Evolutionary conservation across 2,888 invertebrate genomes (phyloP), one percentile per base, ranked within the genome.

Genomic region (Thymelicus sylvestris): DNA sequence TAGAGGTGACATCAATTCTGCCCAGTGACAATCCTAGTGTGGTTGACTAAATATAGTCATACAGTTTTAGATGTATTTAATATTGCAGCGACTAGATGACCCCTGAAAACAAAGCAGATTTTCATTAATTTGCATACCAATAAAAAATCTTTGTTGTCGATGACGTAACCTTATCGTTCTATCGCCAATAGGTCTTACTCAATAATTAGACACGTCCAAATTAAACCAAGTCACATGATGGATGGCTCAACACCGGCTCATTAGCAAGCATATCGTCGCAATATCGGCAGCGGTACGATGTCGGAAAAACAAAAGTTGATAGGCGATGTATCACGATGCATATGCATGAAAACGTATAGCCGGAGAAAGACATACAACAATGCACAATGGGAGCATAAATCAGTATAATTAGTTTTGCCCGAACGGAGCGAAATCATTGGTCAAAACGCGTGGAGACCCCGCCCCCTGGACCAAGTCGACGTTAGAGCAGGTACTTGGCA

Each of bases 331-430:
- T 80, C 80, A 80, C 76, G 75, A 74, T 76, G 78, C 78, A 77
- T 79, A 87, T 86, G 89, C 86, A 87, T 85, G 82, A 72, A 77
- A 78, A 75, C 75, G 81, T 79, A 80, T 78, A 81, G 79, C 77
- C 75, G 91, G 94, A 93, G 94, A 91, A 88, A 91, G 92, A 91
- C 89, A 94, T 94, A 94, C 95, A 96, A 97, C 97, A 97, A 97
- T 96, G 97, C 96, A 97, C 97, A 97, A 97, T 97, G 96, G 97
- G 95, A 94, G 96, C 96, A 97, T 97, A 97, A 97, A 97, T 97
- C 97, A 97, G 96, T 96, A 97, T 97, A 97, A 97, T 97, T 97
- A 97, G 97, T 96, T 96, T 95, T 95, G 93, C 88, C 84, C 85
- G 87, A 89, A 91, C 93, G 93, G 90, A 92, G 95, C 90, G 88